Evolutionary conservation across 2,888 invertebrate genomes (phyloP), one percentile per base, ranked within the genome.

Genomic region (Ditylenchus weischeri): DNA sequence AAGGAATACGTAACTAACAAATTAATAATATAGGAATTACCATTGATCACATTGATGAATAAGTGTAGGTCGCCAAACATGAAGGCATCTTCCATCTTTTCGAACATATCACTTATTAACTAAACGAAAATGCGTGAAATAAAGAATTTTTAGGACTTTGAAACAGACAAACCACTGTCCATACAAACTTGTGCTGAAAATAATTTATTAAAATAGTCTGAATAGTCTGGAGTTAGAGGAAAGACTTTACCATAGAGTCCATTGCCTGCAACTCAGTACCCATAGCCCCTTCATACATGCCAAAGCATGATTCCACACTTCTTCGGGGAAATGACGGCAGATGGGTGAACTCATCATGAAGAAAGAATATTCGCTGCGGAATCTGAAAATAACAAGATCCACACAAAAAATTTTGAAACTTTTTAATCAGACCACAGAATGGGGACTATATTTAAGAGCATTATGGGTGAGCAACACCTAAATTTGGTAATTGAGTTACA

Each of bases 281-380:
- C 69, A 73, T 69, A 11, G 70, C 67, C 0, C 81, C 82, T 43
- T 90, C 90, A 84, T 92, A 93, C 57, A 94, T 87, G 79, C 92
- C 91, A 75, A 98, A 88, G 84, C 98, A 95, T 0, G 94, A 91
- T 85, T 99, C 98, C 0, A 99, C 86, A 2, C 96, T 95, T 85
- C 96, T 96, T 43, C 98, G 88, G 0, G 98, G 98, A 84, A 99
- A 99, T 0, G 96, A 92, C 0, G 96, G 96, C 11, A 98, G 86
- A 84, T 98, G 98, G 89, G 95, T 94, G 11, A 99, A 87, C 84
- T 99, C 98, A 82, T 99, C 98, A 84, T 98, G 96, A 8, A 99
- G 87, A 83, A 98, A 98, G 3, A 95, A 93, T 5, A 98, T 95
- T 73, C 96, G 88, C 86, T 95, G 96, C 10, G 95, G 93, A 13